Percentiles rank a stretch among this genome's conserved stretches.
These are phyloP conservation scores for Scatophagus argus DNA, from an alignment of 2,113 vertebrate genomes.

Conservation along the genomic window DNA sequence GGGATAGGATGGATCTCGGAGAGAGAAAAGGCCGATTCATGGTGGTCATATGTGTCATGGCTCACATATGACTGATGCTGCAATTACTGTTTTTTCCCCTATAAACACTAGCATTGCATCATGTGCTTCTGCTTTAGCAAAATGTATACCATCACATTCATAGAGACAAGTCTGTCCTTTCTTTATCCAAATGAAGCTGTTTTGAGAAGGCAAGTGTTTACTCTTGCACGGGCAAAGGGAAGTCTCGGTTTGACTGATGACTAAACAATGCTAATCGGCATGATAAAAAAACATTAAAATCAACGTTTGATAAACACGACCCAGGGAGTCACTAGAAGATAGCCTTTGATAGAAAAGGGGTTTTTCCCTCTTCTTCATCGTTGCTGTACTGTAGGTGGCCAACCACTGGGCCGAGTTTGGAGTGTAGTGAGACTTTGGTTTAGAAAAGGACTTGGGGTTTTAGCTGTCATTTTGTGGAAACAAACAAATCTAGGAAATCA, in stretches of 20 bases:
- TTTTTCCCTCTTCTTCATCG: conserved; percentile 55
- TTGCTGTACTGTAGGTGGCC: conserved; percentile 74
- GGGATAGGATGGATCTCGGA: conserved; percentile 46
- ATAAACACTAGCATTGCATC: conserved; percentile 66
- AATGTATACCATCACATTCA: conserved; percentile 56
- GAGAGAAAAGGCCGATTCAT: conserved; percentile 57
- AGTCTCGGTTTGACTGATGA: conserved; percentile 75
- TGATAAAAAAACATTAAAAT: conserved; percentile 82
- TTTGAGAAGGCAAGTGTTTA: conserved; percentile 79
- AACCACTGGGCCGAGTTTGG: conserved; percentile 62
- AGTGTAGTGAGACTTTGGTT: conserved; percentile 68
- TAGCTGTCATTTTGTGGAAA: conserved; percentile 77
- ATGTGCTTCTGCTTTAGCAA: conserved; percentile 60
- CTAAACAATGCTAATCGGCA: conserved; percentile 81
- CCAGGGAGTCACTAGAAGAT: conserved; percentile 69
- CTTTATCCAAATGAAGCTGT: conserved; percentile 68
- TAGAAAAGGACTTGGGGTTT: conserved; percentile 72
- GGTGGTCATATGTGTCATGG: conserved; percentile 69
- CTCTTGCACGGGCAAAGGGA: conserved; percentile 67
- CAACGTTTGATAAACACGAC: conserved; percentile 77
- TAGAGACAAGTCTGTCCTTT: conserved; percentile 65
- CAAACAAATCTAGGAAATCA: conserved; percentile 80
- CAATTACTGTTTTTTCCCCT: conserved; percentile 57
- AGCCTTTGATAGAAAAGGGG: conserved; percentile 72
- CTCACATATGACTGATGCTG: conserved; percentile 61